A percentile compares a stretch with the other conserved stretches of the same genome.
phyloP scores from a whole-genome alignment of 2,888 invertebrate genomes.

The Linyphia triangularis region DNA sequence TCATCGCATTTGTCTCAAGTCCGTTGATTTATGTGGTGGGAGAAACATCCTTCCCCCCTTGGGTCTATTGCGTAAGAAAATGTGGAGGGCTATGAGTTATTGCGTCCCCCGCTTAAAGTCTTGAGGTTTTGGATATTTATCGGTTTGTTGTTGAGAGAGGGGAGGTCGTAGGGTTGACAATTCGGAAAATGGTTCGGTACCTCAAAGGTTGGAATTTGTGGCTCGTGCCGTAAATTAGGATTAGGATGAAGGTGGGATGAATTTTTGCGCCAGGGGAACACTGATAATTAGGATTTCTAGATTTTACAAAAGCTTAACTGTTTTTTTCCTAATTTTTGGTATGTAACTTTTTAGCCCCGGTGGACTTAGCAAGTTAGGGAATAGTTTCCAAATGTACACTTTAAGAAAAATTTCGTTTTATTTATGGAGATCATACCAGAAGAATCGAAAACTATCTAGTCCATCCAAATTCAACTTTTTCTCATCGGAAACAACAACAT shows the following conservation, averaged over 20 bases:
- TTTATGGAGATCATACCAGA: too few species aligned
- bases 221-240: conserved; percentile 28
- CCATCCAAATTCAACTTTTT: too few species aligned
- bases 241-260: neutral
- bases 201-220: neutral
- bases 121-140: conserved; percentile 25
- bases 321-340: too few species aligned
- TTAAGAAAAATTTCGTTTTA: too few species aligned
- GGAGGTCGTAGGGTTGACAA: neutral
- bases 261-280: too few species aligned
- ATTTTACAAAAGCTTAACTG: too few species aligned
- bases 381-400: too few species aligned
- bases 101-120: conserved; percentile 24
- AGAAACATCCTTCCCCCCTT: neutral
- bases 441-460: too few species aligned
- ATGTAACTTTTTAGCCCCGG: too few species aligned
- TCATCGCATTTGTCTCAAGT: conserved; percentile 50
- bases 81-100: conserved; percentile 20
- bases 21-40: conserved; percentile 40
- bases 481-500: too few species aligned
- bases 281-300: too few species aligned
- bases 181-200: conserved; percentile 36
- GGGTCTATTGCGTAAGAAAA: conserved; percentile 2
- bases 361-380: too few species aligned
- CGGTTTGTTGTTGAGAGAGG: conserved; percentile 29